phyloP scores from a whole-genome alignment of 2,797 vertebrate species.

The Salarias fasciatus region DNA sequence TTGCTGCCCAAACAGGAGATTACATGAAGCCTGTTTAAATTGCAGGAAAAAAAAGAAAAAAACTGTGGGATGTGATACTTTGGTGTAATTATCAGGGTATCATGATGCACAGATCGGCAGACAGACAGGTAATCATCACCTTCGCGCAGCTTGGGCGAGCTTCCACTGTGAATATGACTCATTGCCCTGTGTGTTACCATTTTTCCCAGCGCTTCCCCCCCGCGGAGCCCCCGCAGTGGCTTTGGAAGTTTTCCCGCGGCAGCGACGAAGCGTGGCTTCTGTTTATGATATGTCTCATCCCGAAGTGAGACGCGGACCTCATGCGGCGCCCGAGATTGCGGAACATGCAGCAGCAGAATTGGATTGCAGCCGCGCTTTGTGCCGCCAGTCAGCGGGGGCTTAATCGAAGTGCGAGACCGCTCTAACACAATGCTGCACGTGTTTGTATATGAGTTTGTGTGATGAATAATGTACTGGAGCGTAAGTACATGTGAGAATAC shows the following conservation, averaged over 20 bases:
- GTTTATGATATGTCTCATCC: constrained; percentile 70
- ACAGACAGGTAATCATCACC: constrained; percentile 33
- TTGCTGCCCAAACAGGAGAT: constrained; percentile 27
- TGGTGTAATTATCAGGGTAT: constrained; percentile 22
- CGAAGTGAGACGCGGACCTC: constrained; percentile 70
- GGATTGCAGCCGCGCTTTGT: constrained; percentile 69
- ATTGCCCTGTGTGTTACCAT: constrained; percentile 31
- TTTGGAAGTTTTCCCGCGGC: constrained; percentile 55
- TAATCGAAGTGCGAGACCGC: constrained; percentile 76
- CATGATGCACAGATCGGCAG: constrained; percentile 16
- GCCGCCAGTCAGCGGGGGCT: constrained; percentile 70
- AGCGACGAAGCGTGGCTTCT: constrained; percentile 54
- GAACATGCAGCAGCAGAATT: constrained; percentile 73
- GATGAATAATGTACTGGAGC: constrained; percentile 36
- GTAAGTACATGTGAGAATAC: constrained; percentile 16
- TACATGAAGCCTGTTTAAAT: constrained; percentile 39
- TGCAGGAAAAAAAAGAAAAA: constrained; percentile 43
- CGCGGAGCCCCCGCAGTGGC: constrained; percentile 42
- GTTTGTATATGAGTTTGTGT: constrained; percentile 28
- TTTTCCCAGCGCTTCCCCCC: constrained; percentile 20
- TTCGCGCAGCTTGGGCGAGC: constrained; percentile 17
- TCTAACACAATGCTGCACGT: constrained; percentile 58
- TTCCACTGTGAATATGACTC: constrained; percentile 54
- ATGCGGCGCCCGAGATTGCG: constrained; percentile 72
- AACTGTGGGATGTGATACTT: constrained; percentile 26